A percentile compares a stretch with the other conserved stretches of the same genome.
phyloP scores from a whole-genome alignment of 1,140 invertebrate genomes.

The Grapholita molesta region DNA sequence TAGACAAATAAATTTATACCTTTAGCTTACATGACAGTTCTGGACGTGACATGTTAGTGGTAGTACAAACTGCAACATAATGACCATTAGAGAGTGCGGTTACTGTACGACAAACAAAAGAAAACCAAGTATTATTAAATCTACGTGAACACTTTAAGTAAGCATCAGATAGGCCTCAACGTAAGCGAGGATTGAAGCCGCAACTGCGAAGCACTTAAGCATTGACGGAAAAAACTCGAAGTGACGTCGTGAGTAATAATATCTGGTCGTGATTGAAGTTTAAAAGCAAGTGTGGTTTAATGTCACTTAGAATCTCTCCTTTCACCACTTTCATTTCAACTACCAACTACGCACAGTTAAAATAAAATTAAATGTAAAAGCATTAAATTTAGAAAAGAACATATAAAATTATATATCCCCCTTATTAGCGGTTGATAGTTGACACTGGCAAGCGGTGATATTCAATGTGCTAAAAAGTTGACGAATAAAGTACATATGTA shows the following conservation, averaged over 20 bases:
- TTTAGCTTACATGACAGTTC: conserved; percentile 78
- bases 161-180: conserved; percentile 71
- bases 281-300: not conserved
- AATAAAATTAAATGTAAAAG: conserved; percentile 47
- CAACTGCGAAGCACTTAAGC: conserved; percentile 71
- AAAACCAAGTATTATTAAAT: conserved; percentile 73
- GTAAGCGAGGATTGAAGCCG: conserved; percentile 72
- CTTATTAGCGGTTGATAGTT: conserved; percentile 71
- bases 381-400: conserved; percentile 42
- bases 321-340: conserved; percentile 71
- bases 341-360: conserved; percentile 63
- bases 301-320: conserved; percentile 56
- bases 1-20: conserved; percentile 76
- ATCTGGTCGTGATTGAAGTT: not conserved
- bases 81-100: conserved; percentile 77
- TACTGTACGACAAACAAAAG: conserved; percentile 77
- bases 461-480: conserved; percentile 54
- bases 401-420: conserved; percentile 54
- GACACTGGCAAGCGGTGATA: conserved; percentile 57
- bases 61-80: conserved; percentile 78
- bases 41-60: conserved; percentile 78
- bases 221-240: conserved; percentile 60
- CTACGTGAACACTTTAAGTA: conserved; percentile 73
- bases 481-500: conserved; percentile 23
- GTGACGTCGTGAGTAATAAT: conserved; percentile 27